Base-by-base conservation (phyloP, 2,797 vertebrate genomes). In the Hipposideros larvatus region DNA sequence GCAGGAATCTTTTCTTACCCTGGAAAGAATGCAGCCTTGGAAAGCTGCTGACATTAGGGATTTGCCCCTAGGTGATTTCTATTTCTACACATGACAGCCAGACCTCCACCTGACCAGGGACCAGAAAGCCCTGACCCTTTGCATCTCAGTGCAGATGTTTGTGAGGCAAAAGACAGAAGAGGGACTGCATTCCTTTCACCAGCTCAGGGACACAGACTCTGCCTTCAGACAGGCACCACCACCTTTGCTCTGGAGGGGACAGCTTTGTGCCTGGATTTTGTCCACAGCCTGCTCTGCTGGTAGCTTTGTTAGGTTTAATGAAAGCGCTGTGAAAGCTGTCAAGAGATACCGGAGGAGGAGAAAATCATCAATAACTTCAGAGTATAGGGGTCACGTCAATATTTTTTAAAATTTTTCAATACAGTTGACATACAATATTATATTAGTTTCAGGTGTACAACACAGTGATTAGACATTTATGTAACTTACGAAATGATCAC, bases 61-160 rank as follows among this genome's bases (percentile, higher is more conserved):
- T 82, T 41, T 94, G 37, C 53, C 77, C 88, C 22, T 87, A 11
- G 55, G 48, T 70, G 79, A 43, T 51, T 89, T 93, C 24, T 53
- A 14, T 87, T 97, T 98, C 96, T 93, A 59, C 61, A 24, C 7
- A 1, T 34, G 93, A 68, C 13, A 24, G 85, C 53, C 68, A 26
- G 82, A 85, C n/a, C 14, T 41, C 15, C 51, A 34, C 55, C 43
- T 75, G 68, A 46, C 73, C 59, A 24, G 46, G 46, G 41, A 61
- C 48, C 41, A 24, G 22, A 51, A n/a, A 79, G 73, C 63, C 61
- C 70, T 28, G 66, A 65, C 31, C 68, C 55, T 63, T 15, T 85
- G 53, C 63, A 11, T 37, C 51, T 90, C 89, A n/a, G 2, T 70
- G 65, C 57, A 37, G 34, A 53, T 87, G 63, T 86, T 65, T 41